Evolutionary conservation across 2,113 vertebrate genomes (phyloP).

Genomic region (Melospiza melodia): DNA sequence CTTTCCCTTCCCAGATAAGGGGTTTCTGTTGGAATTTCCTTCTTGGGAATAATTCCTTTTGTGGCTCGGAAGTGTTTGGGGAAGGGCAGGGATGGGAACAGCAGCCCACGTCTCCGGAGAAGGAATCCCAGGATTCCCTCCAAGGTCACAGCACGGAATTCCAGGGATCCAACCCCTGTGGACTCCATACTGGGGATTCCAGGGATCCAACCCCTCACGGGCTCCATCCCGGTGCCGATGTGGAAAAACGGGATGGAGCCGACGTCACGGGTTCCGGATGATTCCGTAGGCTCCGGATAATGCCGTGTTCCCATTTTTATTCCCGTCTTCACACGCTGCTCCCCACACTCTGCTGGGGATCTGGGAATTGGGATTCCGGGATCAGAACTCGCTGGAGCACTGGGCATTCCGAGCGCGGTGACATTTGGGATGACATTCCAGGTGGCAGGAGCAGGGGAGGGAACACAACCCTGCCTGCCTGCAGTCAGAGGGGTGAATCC

Average conservation of each 20-base stretch:
- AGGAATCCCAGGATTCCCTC: background rate
- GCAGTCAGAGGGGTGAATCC: background rate
- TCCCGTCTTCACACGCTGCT: rapidly evolving
- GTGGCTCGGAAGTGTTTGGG: rapidly evolving
- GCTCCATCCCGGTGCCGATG: rapidly evolving
- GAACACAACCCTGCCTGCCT: no score
- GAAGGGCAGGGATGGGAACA: background rate
- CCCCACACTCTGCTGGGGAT: background rate
- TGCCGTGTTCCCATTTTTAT: rapidly evolving
- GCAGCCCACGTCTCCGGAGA: rapidly evolving
- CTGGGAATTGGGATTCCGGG: rapidly evolving
- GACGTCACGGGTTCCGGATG: rapidly evolving
- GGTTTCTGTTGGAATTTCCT: rapidly evolving
- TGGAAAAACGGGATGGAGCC: background rate
- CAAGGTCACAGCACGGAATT: rapidly evolving
- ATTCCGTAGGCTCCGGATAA: background rate
- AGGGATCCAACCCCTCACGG: no score
- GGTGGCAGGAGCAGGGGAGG: background rate
- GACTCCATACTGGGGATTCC: background rate
- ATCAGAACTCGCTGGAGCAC: background rate
- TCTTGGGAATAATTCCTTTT: background rate
- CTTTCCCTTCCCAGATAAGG: background rate
- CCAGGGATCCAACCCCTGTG: no score
- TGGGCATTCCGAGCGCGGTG: background rate
- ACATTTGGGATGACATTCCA: background rate